A percentile compares a stretch with the other conserved stretches of the same genome.
phyloP scores from a whole-genome alignment of 1,140 invertebrate genomes.

The Saccostrea glomerata region DNA sequence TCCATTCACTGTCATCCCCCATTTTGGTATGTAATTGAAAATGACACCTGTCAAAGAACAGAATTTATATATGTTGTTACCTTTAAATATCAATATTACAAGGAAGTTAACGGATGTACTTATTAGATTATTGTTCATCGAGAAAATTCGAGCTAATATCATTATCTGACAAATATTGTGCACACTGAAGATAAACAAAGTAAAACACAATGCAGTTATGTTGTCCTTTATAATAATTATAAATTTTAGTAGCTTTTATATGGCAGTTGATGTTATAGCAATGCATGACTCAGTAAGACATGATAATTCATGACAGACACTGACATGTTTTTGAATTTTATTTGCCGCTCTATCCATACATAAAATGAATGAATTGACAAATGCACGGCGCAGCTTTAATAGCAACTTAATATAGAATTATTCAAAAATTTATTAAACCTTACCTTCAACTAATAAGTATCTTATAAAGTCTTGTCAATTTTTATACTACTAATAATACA shows the following conservation, averaged over 20 bases:
- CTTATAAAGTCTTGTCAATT: background rate
- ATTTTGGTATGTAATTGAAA: slow-evolving; percentile 53
- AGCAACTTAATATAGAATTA: background rate
- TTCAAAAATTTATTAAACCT: background rate
- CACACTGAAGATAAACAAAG: background rate
- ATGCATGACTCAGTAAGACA: background rate
- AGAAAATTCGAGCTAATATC: background rate
- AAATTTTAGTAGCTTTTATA: background rate
- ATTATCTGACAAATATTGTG: background rate
- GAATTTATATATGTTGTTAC: too few species aligned
- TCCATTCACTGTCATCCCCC: slow-evolving; percentile 89
- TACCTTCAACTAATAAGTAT: background rate
- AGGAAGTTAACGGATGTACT: too few species aligned
- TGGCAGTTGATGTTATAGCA: background rate
- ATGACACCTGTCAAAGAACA: background rate
- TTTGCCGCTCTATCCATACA: background rate
- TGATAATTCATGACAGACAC: background rate
- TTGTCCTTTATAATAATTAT: background rate
- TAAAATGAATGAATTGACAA: background rate
- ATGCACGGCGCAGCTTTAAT: background rate
- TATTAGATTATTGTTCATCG: background rate
- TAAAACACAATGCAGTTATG: background rate
- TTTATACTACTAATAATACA: background rate
- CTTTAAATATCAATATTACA: too few species aligned
- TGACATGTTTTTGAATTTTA: slow-evolving; percentile 31